Evolutionary conservation across 2,797 vertebrate genomes (phyloP), one percentile per base, ranked within the genome.

Genomic region (Melanotaenia trifasciata): DNA sequence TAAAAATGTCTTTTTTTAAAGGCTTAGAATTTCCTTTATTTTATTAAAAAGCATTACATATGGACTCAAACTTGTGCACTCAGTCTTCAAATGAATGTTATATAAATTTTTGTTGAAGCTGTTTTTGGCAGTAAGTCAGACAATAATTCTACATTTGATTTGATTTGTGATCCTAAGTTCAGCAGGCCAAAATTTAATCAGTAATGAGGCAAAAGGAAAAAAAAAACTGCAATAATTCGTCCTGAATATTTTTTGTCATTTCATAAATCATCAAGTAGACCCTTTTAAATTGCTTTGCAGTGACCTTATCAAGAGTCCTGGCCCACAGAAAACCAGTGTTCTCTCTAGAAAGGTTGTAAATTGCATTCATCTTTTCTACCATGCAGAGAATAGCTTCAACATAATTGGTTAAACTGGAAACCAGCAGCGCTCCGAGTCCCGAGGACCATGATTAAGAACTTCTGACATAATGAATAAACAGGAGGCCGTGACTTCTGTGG

Each of bases 401-500:
- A 54, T 80, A 89, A 87, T 81, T 89, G 72, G 64, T 35, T 84
- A 43, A 84, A 86, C 79, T 88, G 69, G 70, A 83, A 76, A 74
- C 70, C 84, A 84, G 81, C 78, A 79, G 84, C 64, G 65, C 76
- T 63, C 67, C 43, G 67, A 72, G 71, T 89, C 86, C 71, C 0
- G n/a, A 74, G 74, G 71, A 84, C 58, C 62, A 22, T 81, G 84
- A 87, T 88, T 81, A 80, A 87, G 69, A 86, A 79, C 62, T 58
- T 82, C 75, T 84, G 85, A 76, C 84, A 84, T 66, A 73, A 79
- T 87, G 81, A 88, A 85, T 87, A 90, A 89, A 88, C 82, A 90
- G 51, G 72, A 84, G 72, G 72, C 74, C 40, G 24, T 40, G 53
- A 60, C 66, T 43, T 88, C 70, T 87, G 83, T 76, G 64, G 70